Conservation (phyloP, 2,797 vertebrate genomes). For the Periophthalmus magnuspinnatus region DNA sequence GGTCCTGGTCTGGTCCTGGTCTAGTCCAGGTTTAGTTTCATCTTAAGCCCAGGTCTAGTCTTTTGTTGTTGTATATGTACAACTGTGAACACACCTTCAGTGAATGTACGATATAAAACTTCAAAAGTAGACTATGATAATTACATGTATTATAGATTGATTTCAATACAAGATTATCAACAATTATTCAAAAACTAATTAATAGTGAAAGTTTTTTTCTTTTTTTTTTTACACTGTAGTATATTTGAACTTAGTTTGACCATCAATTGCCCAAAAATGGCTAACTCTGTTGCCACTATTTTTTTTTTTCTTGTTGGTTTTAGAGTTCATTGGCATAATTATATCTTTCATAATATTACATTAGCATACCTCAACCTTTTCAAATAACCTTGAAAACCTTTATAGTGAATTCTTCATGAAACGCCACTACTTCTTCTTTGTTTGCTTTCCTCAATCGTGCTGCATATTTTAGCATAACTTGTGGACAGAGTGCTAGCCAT, state of each 20-base stretch:
- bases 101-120: no score
- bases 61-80: no score
- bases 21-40: no score
- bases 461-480: slow-evolving; percentile 19
- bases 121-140: no score
- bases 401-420: background rate
- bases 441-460: background rate
- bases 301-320: background rate
- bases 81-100: no score
- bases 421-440: background rate
- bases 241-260: background rate
- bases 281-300: background rate
- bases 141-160: background rate
- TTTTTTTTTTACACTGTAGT: background rate
- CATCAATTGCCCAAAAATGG: background rate
- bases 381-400: background rate
- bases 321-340: background rate
- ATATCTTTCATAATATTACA: background rate
- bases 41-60: no score
- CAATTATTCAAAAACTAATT: no score
- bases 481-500: slow-evolving; percentile 19
- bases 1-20: no score
- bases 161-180: background rate
- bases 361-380: background rate
- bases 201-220: background rate